Evolutionary conservation across 2,888 invertebrate species (phyloP).

Genomic region (Cantharis rufa): DNA sequence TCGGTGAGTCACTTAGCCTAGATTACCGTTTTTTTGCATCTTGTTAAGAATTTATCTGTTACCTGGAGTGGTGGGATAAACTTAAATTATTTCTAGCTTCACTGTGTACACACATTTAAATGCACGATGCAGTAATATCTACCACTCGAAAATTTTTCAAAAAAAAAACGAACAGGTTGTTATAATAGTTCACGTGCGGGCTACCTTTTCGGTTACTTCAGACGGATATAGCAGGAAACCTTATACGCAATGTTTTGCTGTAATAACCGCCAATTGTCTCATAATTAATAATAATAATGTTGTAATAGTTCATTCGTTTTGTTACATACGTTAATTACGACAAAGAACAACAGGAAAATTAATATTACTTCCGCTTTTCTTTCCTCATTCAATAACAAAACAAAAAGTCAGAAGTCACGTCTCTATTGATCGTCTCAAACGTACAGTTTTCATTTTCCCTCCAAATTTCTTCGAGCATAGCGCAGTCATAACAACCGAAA

Average conservation of each 20-base stretch:
- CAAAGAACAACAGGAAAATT: neutral
- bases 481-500: neutral
- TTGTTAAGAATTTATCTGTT: constrained; percentile 20
- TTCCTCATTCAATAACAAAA: neutral
- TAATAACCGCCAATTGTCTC: neutral
- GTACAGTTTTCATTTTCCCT: neutral
- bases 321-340: neutral
- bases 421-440: neutral
- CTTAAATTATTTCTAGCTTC: neutral
- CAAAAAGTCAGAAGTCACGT: neutral
- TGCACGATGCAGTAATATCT: neutral
- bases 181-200: constrained; percentile 16
- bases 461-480: neutral
- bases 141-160: neutral
- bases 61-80: constrained; percentile 8
- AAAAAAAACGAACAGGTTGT: constrained; percentile 23
- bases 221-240: neutral
- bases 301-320: neutral
- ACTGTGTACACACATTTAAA: neutral
- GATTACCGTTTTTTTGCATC: constrained; percentile 22
- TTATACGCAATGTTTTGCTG: neutral
- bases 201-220: neutral
- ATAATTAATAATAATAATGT: neutral
- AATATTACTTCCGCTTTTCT: neutral
- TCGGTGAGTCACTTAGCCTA: constrained; percentile 35